Conservation (phyloP, 2,888 invertebrate species). For the Xanthostigma xanthostigma region DNA sequence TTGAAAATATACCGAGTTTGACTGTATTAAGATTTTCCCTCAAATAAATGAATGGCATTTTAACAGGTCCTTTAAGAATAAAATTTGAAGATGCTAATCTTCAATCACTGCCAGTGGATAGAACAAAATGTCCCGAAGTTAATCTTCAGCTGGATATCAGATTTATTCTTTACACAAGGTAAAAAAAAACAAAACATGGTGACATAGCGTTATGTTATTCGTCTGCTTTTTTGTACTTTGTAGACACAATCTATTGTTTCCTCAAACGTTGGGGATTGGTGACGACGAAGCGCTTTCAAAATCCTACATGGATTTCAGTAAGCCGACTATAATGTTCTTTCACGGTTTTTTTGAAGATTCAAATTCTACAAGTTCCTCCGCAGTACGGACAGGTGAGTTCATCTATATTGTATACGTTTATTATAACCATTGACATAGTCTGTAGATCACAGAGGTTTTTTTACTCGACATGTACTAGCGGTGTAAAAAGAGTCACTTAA, state of each 20-base stretch:
- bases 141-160: constrained; percentile 34
- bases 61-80: constrained; percentile 39
- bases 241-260: constrained; percentile 40
- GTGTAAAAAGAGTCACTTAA: too few relatives aligned
- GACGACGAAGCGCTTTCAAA: constrained; percentile 38
- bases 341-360: constrained; percentile 48
- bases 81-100: constrained; percentile 38
- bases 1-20: too few relatives aligned
- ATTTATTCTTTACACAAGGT: constrained; percentile 42
- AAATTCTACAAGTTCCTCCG: constrained; percentile 35
- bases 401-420: too few relatives aligned
- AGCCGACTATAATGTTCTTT: constrained; percentile 42
- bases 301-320: constrained; percentile 41
- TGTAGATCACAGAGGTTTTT: too few relatives aligned
- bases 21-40: too few relatives aligned
- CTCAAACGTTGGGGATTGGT: constrained; percentile 30
- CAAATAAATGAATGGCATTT: too few relatives aligned
- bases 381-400: constrained; percentile 35
- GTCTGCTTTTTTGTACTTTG: constrained; percentile 5
- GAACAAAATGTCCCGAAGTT: constrained; percentile 37
- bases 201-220: background rate
- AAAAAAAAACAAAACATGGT: constrained; percentile 7
- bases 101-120: constrained; percentile 40
- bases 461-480: too few relatives aligned
- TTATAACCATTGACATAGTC: too few relatives aligned